Percentiles rank a stretch among this genome's conserved stretches.
Evolutionary conservation across 1,140 invertebrate species (phyloP).

Genomic region (Globodera ellingtonae): DNA sequence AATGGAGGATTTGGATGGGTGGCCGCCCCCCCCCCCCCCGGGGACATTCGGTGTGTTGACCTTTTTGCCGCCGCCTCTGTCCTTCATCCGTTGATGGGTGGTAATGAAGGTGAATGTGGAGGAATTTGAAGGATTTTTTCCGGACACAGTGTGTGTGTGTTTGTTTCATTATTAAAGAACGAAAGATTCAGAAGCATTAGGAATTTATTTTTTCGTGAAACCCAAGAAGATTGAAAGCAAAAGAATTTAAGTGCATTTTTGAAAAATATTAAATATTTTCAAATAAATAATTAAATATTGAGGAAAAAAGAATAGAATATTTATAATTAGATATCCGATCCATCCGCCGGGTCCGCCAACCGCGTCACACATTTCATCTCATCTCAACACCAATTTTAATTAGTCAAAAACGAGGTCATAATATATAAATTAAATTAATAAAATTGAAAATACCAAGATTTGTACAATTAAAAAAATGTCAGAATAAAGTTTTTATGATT

Average conservation of each 20-base stretch:
- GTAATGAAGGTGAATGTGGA: neutral
- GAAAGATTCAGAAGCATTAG: too few relatives aligned
- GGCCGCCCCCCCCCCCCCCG: too few relatives aligned
- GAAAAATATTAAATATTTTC: neutral
- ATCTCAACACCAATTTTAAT: neutral
- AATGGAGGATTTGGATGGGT: neutral
- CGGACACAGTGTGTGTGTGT: too few relatives aligned
- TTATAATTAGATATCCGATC: neutral
- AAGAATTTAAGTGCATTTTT: too few relatives aligned
- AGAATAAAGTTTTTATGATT: too few relatives aligned
- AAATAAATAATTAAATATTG: neutral
- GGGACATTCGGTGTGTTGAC: neutral
- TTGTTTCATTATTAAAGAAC: too few relatives aligned
- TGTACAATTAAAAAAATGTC: neutral
- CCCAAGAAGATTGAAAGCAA: too few relatives aligned
- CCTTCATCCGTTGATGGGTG: neutral
- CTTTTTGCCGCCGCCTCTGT: neutral
- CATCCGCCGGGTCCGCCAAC: neutral
- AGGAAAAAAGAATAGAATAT: neutral
- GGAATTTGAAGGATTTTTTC: neutral
- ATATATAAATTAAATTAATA: neutral
- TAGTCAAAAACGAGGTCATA: slow-evolving; percentile 1
- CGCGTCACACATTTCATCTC: neutral
- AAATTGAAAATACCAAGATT: neutral
- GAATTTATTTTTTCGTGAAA: too few relatives aligned